Evolutionary conservation across 2,888 invertebrate species (phyloP).

Genomic region (Cephus runcator): DNA sequence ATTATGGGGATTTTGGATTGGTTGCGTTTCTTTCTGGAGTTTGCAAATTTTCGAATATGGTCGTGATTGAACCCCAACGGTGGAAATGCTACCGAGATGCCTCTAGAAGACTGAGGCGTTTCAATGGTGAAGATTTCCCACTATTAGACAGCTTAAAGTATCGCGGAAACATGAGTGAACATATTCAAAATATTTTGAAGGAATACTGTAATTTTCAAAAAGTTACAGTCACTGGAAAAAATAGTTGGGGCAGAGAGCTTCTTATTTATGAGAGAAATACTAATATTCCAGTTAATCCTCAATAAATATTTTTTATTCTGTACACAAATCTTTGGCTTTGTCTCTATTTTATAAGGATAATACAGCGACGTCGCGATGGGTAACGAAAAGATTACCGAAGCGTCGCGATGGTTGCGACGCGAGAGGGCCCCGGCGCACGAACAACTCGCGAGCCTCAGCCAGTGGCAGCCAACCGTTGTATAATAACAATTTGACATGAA

Average conservation of each 20-base stretch:
- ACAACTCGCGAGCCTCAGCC: constrained; percentile 7
- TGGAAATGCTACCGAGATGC: constrained; percentile 88
- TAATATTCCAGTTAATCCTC: not conserved
- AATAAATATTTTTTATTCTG: not conserved
- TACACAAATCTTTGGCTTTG: not conserved
- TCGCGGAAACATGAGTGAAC: constrained; percentile 71
- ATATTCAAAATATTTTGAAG: constrained; percentile 71
- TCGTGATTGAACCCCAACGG: constrained; percentile 85
- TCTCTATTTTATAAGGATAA: not conserved
- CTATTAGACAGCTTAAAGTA: constrained; percentile 71
- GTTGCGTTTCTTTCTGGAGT: constrained; percentile 72
- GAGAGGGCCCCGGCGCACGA: constrained; percentile 36
- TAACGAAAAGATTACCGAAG: constrained; percentile 25
- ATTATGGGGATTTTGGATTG: constrained; percentile 82
- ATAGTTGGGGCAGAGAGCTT: constrained; percentile 78
- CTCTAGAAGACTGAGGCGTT: constrained; percentile 75
- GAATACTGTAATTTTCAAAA: constrained; percentile 67
- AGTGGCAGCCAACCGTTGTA: constrained; percentile 69
- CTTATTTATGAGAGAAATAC: constrained; percentile 70
- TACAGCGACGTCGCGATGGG: not conserved
- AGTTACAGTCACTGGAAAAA: constrained; percentile 70
- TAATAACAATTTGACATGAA: constrained; percentile 56
- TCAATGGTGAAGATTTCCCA: constrained; percentile 72
- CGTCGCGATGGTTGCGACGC: constrained; percentile 18
- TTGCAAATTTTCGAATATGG: constrained; percentile 67